Evolutionary conservation across 2,113 vertebrate genomes (phyloP), one percentile per base, ranked within the genome.

Genomic region (Sceloporus tristichus): DNA sequence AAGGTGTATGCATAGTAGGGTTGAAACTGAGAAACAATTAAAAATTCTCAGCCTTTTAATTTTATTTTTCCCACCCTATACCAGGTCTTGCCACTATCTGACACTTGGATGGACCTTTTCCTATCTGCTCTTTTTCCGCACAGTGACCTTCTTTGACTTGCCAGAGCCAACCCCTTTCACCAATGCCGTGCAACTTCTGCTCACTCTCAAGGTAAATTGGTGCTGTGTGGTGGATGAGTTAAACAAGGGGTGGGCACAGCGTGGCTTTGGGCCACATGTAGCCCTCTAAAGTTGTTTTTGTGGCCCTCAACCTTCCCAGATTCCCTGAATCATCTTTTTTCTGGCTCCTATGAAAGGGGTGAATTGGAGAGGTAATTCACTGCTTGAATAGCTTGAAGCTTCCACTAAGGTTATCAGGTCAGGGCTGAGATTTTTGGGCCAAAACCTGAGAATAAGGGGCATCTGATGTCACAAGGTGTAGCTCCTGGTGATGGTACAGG

Each of bases 121-220:
- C 87, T 99, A 99, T 92, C 98, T 99, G 68, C 95, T 98, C 29
- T 98, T 99, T 95, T 99, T 99, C 94, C 97, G 98, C 0, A 92
- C 97, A 1, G 93, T 95, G 84, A 93, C 96, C 7, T 96, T 94
- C 91, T 96, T 98, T 59, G 96, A 97, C 70, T 95, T 98, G 29
- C 97, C 98, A 3, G 29, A 92, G 0, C 98, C 98, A 4, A 97
- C 97, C 0, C 97, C 98, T 1, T 98, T 98, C 83, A 96, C 98
- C 91, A 99, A 99, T 1, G 98, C 98, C 4, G 82, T 98, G 81
- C 98, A 98, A 90, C 97, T 98, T 9, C 95, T 99, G 76, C 96
- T 99, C 82, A 98, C 98, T 0, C 95, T 99, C 34, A 98, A 98
- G 98, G 98, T 98, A 94, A 86, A 93, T 42, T 48, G 2, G 19